A percentile compares a stretch with the other conserved stretches of the same genome.
These are phyloP conservation scores for Hymenopus coronatus DNA, from an alignment of 2,888 invertebrate genomes.

Conservation along the genomic window DNA sequence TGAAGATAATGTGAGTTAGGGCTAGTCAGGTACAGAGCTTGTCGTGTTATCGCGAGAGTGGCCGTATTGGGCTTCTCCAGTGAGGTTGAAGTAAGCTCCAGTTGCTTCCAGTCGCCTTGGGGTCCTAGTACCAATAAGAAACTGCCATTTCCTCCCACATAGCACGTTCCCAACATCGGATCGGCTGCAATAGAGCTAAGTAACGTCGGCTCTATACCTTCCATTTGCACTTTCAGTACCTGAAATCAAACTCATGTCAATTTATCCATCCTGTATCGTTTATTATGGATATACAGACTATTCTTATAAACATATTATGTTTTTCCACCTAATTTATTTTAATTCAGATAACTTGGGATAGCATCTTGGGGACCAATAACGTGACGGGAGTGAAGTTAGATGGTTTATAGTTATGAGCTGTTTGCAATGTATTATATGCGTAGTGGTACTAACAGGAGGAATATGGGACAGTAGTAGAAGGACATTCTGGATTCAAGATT, in stretches of 20 bases:
- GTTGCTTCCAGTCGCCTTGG: not conserved
- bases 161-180: not conserved
- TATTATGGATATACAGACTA: no score
- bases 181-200: not conserved
- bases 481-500: no score
- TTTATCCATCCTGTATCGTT: no score
- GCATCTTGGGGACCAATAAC: no score
- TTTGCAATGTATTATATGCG: no score
- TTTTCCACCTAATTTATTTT: no score
- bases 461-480: no score
- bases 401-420: no score
- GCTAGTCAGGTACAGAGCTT: conserved; percentile 15
- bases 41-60: conserved; percentile 2
- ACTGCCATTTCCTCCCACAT: not conserved
- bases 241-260: not conserved
- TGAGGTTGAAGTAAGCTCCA: not conserved
- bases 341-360: no score
- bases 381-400: no score
- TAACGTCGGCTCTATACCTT: not conserved
- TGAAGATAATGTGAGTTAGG: conserved; percentile 8
- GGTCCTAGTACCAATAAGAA: not conserved
- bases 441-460: no score
- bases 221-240: not conserved
- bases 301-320: no score
- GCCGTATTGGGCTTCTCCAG: not conserved